Evolutionary conservation across 2,113 vertebrate genomes (phyloP).

Genomic region (Megaceryle torquata): DNA sequence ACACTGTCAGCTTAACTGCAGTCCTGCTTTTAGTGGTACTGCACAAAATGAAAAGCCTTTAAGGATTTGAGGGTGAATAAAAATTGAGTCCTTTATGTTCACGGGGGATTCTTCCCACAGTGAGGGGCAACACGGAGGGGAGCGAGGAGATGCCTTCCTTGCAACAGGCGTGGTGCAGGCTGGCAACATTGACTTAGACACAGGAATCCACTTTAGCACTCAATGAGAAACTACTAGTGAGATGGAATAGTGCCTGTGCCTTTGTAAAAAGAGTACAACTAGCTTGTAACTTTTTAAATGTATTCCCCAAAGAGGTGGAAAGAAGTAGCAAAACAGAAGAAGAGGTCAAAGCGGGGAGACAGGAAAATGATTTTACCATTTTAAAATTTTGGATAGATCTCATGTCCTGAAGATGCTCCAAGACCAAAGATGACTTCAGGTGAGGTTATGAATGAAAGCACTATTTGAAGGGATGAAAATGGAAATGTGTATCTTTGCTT

Average conservation of each 20-base stretch:
- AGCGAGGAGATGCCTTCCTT: background rate
- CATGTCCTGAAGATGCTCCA: background rate
- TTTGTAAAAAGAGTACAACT: background rate
- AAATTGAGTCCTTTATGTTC: background rate
- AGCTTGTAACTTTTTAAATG: background rate
- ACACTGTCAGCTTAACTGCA: background rate
- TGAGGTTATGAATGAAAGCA: background rate
- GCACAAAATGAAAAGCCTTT: background rate
- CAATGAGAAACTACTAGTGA: background rate
- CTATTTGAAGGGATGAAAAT: background rate
- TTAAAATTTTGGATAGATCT: background rate
- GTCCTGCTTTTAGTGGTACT: background rate
- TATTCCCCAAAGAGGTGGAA: background rate
- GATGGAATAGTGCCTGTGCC: fast-evolving
- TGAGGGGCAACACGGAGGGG: background rate
- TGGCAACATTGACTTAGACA: background rate
- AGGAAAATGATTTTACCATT: background rate
- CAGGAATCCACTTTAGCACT: background rate
- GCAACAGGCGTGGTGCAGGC: background rate
- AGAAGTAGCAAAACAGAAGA: background rate
- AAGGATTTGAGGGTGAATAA: background rate
- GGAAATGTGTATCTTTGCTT: background rate
- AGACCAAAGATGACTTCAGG: background rate
- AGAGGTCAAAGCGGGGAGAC: background rate
- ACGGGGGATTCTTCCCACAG: fast-evolving